Conservation (phyloP, 2,797 vertebrate species). For the Heteromormyrus szaboi region DNA sequence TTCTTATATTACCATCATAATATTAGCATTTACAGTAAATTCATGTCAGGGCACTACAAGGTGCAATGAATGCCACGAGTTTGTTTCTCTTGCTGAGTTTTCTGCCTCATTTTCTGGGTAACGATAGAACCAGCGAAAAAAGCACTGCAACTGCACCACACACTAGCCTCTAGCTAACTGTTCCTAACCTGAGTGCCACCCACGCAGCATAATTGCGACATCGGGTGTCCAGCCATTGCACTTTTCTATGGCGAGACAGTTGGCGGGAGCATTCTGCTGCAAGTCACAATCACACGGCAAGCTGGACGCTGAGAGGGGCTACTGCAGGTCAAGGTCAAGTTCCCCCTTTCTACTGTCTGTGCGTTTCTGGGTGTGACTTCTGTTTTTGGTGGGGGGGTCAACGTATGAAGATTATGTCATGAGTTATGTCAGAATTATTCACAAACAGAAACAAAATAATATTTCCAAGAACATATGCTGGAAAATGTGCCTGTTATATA, state of each 20-base stretch:
- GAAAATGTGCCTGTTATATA: not conserved
- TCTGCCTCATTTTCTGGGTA: not conserved
- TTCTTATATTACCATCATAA: not conserved
- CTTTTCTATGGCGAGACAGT: not conserved
- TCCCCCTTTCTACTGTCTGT: slow-evolving; percentile 45
- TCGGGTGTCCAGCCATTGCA: not conserved
- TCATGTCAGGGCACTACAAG: not conserved
- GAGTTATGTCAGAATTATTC: not conserved
- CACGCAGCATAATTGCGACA: not conserved
- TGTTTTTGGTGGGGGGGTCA: not conserved
- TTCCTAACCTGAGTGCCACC: not conserved
- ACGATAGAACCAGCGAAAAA: not conserved
- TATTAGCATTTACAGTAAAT: not conserved
- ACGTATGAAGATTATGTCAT: not conserved
- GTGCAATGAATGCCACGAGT: not conserved
- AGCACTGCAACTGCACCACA: not conserved
- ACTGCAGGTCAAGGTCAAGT: slow-evolving; percentile 65
- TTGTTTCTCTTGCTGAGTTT: not conserved
- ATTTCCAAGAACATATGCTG: not conserved
- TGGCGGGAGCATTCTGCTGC: not conserved
- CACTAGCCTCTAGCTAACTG: not conserved
- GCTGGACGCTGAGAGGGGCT: slow-evolving; percentile 59
- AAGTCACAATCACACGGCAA: slow-evolving; percentile 57
- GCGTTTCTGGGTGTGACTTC: not conserved
- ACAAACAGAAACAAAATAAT: not conserved